A percentile compares a stretch with the other conserved stretches of the same genome.
Conservation (phyloP, 2,113 vertebrate species). For the Antechinus stuartii region DNA sequence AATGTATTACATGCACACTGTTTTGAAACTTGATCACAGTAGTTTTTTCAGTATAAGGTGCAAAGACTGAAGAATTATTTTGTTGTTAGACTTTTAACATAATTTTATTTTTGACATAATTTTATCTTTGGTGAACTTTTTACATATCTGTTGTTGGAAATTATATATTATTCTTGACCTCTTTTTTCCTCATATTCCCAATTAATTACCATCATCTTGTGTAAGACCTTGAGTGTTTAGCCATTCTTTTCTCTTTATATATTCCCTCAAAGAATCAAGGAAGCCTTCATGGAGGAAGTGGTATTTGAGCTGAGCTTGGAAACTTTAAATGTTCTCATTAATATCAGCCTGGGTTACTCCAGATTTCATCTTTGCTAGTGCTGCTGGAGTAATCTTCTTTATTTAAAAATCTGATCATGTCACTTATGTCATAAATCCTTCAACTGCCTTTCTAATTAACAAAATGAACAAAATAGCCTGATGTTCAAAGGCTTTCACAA, state of each 20-base stretch:
- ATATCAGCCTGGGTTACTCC: neutral
- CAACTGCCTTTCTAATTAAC: neutral
- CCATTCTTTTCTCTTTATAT: neutral
- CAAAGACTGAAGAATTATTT: neutral
- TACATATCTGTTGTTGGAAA: neutral
- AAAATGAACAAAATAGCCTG: neutral
- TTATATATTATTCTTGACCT: neutral
- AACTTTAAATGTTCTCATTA: neutral
- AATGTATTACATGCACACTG: neutral
- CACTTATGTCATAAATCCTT: neutral
- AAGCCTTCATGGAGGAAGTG: neutral
- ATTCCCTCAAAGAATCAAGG: neutral
- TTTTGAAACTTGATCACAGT: neutral
- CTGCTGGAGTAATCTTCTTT: neutral
- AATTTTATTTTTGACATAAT: neutral
- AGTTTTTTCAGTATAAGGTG: neutral
- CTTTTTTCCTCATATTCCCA: neutral
- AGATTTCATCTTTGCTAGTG: neutral
- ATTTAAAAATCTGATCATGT: neutral
- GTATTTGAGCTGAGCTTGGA: neutral
- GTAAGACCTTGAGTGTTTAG: neutral
- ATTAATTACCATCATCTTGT: neutral
- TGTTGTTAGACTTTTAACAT: neutral
- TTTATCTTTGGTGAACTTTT: neutral
- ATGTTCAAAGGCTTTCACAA: neutral